These are phyloP conservation scores for Centroberyx gerrardi DNA, from an alignment of 2,797 vertebrate genomes.

Conservation along the genomic window DNA sequence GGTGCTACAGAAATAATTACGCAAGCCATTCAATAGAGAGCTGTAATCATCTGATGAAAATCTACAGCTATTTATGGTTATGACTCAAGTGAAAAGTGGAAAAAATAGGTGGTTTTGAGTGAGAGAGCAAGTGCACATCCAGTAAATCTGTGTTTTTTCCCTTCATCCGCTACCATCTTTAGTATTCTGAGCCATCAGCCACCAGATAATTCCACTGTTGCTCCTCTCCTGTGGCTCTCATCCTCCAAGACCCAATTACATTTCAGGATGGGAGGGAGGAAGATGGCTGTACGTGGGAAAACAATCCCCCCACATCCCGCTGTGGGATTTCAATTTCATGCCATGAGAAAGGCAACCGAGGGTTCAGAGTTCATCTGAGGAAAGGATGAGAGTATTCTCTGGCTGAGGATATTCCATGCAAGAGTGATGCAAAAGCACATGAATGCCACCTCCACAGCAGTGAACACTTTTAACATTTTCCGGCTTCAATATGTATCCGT, in stretches of 20 bases:
- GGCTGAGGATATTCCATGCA: slow-evolving; percentile 22
- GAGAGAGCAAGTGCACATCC: background rate
- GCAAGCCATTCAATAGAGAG: background rate
- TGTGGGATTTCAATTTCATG: slow-evolving; percentile 70
- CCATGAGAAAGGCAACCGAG: slow-evolving; percentile 62
- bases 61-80: background rate
- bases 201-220: slow-evolving; percentile 57
- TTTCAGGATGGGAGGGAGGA: slow-evolving; percentile 59
- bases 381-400: slow-evolving; percentile 54
- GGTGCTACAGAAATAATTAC: background rate
- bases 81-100: slow-evolving; percentile 19
- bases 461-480: slow-evolving; percentile 22
- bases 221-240: slow-evolving; percentile 52
- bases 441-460: slow-evolving; percentile 21
- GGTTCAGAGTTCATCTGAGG: slow-evolving; percentile 75
- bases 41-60: background rate
- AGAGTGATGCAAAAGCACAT: slow-evolving; percentile 38
- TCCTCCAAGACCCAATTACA: slow-evolving; percentile 67
- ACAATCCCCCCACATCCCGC: slow-evolving; percentile 32
- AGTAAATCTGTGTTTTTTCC: background rate
- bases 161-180: slow-evolving; percentile 30
- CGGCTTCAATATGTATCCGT: slow-evolving; percentile 11
- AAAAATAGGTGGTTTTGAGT: background rate
- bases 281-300: slow-evolving; percentile 66
- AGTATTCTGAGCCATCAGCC: slow-evolving; percentile 54